A percentile compares a stretch with the other conserved stretches of the same genome.
These are phyloP conservation scores for Promerops cafer DNA, from an alignment of 2,113 vertebrate species.

Conservation along the genomic window DNA sequence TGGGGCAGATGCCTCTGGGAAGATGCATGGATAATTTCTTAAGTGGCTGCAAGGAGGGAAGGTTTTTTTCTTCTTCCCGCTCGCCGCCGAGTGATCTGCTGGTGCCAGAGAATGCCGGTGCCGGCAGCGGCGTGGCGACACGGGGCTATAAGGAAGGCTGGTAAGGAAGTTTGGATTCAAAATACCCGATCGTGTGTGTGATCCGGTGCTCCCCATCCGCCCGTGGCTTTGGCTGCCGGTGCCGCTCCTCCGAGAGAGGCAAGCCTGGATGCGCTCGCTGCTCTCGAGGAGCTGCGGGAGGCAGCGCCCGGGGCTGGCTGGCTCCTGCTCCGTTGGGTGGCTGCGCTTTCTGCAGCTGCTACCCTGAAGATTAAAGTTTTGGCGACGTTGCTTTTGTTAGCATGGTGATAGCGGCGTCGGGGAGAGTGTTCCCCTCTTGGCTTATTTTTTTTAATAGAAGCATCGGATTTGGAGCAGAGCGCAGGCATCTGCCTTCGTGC, in stretches of 20 bases:
- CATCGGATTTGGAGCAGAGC: not conserved
- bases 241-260: not conserved
- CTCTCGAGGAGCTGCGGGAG: not conserved
- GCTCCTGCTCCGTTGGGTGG: not conserved
- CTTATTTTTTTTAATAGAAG: not conserved
- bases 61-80: not conserved
- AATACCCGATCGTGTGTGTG: not conserved
- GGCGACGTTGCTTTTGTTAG: not conserved
- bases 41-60: not conserved
- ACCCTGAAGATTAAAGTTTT: not conserved
- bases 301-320: not conserved
- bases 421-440: not conserved
- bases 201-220: not conserved
- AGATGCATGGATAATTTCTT: conserved; percentile 34
- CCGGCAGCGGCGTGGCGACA: not conserved
- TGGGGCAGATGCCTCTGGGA: conserved; percentile 9
- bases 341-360: not conserved
- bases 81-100: not conserved
- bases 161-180: conserved; percentile 46
- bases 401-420: accelerated
- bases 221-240: not conserved
- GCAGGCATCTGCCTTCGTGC: not conserved
- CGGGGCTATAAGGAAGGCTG: conserved; percentile 4
- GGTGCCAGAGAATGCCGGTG: conserved; percentile 14
- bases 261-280: not conserved